A percentile compares a stretch with the other conserved stretches of the same genome.
phyloP scores from a whole-genome alignment of 2,797 vertebrate species.

The Anas georgica region DNA sequence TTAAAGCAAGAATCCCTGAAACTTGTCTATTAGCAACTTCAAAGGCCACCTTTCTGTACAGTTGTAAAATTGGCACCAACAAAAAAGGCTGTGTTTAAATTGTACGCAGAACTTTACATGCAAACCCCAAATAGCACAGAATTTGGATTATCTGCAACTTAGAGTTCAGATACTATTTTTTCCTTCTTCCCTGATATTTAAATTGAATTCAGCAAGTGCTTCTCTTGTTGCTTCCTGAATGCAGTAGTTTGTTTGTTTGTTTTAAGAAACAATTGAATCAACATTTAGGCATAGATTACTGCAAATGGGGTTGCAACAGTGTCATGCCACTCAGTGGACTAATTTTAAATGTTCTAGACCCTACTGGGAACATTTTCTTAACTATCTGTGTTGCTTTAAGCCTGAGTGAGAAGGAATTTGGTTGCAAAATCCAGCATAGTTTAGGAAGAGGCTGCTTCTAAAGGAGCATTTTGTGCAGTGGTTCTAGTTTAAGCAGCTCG shows the following conservation, averaged over 20 bases:
- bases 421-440: neutral
- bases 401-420: neutral
- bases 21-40: neutral
- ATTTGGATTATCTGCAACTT: neutral
- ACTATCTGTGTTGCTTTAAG: neutral
- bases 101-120: neutral
- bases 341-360: neutral
- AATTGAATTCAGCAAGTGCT: neutral
- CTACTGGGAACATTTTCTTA: neutral
- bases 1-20: neutral
- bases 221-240: neutral
- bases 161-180: neutral
- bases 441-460: neutral
- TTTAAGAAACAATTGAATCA: neutral
- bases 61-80: neutral
- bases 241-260: no score
- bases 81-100: neutral
- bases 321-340: neutral
- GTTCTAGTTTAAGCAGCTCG: neutral
- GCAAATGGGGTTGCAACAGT: neutral
- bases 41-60: neutral
- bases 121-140: neutral
- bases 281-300: neutral
- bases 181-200: neutral
- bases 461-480: neutral